Base-by-base conservation (phyloP, 2,797 vertebrate genomes). In the Sebastes baramenuke region DNA sequence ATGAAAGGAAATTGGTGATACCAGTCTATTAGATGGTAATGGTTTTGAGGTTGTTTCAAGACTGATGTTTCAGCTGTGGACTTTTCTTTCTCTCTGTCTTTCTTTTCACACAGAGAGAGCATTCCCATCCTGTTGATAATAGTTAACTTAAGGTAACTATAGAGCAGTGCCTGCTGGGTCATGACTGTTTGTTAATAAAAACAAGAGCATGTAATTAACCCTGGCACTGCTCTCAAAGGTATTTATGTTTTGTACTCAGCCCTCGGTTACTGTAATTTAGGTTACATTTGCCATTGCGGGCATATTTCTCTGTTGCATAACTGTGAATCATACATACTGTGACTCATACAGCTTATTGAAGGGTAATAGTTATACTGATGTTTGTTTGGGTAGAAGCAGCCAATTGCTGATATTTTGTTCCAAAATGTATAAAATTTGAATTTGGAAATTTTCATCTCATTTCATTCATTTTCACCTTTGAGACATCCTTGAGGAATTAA, bases 181-280 rank as follows among this genome's bases (percentile, higher is more conserved):
- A 75, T 67, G 67, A 81, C n/a, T 60, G 66, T 38, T 56, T 27
- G 56, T 72, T 67, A 71, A 79, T 85, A 67, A 85, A 85, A 92
- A 81, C 68, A 77, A 22, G 13, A 82, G 13, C 49, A 46, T 86
- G 38, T 67, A 72, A 85, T 88, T 86, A 86, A 79, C 58, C 22
- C 62, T 83, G 71, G 55, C 70, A 24, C 59, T 56, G 79, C 10
- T 49, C 62, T 85, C 54, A 24, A 0, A 4, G 32, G 30, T 72
- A 67, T 68, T 77, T 67, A 59, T 67, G 67, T 79, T 82, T 78
- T 79, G 67, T 46, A 49, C 58, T 72, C 55, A 79, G n/a, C 52
- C 68, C 27, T 79, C 10, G 0, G 18, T 79, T 67, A 67, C 34
- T n/a, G 77, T 77, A 72, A 62, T 49, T 38, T 38, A 67, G 42